A percentile compares a stretch with the other conserved stretches of the same genome.
phyloP scores from a whole-genome alignment of 2,797 vertebrate genomes.

The Lepus oiostolus region DNA sequence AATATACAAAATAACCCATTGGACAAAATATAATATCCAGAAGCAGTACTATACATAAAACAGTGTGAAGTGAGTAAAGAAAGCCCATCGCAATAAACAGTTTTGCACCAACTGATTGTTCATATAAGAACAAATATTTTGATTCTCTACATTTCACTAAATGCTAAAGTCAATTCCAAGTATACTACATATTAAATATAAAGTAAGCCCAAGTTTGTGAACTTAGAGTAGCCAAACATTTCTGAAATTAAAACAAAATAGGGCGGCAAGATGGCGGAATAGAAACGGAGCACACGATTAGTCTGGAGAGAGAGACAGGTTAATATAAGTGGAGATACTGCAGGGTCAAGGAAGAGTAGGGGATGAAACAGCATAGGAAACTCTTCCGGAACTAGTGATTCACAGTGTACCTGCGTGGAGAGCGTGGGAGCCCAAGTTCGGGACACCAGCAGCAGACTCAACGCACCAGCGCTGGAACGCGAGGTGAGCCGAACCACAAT shows the following conservation, averaged over 20 bases:
- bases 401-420: too few species aligned
- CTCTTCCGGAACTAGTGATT: too few species aligned
- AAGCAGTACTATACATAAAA: not conserved
- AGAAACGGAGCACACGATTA: too few species aligned
- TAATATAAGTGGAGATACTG: too few species aligned
- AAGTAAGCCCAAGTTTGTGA: conserved; percentile 25
- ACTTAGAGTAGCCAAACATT: not conserved
- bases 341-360: too few species aligned
- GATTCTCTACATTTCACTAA: not conserved
- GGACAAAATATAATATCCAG: not conserved
- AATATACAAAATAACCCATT: not conserved
- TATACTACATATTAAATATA: not conserved
- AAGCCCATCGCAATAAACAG: not conserved
- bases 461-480: too few species aligned
- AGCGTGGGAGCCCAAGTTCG: too few species aligned
- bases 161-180: not conserved
- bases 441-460: too few species aligned
- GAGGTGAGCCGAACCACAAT: too few species aligned
- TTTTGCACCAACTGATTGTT: not conserved
- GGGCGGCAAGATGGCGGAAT: too few species aligned
- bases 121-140: not conserved
- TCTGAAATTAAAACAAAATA: not conserved
- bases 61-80: not conserved
- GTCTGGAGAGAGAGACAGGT: too few species aligned
- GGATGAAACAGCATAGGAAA: too few species aligned